Conservation (phyloP, 2,797 vertebrate genomes). For the Sphenodon punctatus region DNA sequence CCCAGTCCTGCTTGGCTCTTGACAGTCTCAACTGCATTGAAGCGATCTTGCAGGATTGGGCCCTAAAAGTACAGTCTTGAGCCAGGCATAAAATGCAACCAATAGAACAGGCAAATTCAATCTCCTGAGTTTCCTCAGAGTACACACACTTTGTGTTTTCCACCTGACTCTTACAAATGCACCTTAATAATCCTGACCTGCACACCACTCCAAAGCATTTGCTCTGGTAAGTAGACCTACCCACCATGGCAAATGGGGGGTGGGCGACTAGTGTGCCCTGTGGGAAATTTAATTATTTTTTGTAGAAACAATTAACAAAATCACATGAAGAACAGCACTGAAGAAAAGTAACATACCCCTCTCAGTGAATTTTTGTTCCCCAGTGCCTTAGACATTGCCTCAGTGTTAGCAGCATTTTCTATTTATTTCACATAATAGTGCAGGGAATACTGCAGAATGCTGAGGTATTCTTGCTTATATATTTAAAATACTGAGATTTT, state of each 20-base stretch:
- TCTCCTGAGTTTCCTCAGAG: fast-evolving
- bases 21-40: not conserved
- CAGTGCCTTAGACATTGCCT: not conserved
- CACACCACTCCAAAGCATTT: fast-evolving
- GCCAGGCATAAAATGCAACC: fast-evolving
- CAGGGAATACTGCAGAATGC: not conserved
- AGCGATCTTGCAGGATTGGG: not conserved
- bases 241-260: fast-evolving
- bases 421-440: fast-evolving
- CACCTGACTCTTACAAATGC: fast-evolving
- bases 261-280: not conserved
- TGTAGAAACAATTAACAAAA: not conserved
- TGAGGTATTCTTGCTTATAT: no score
- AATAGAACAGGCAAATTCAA: not conserved
- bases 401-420: no score
- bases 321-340: not conserved
- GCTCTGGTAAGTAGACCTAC: not conserved
- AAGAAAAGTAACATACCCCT: not conserved
- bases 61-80: not conserved
- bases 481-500: no score
- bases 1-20: not conserved
- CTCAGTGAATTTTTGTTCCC: not conserved
- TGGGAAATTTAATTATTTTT: not conserved
- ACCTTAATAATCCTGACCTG: not conserved
- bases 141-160: fast-evolving